Base-by-base conservation (phyloP, 2,113 vertebrate genomes). In the Gadus macrocephalus region DNA sequence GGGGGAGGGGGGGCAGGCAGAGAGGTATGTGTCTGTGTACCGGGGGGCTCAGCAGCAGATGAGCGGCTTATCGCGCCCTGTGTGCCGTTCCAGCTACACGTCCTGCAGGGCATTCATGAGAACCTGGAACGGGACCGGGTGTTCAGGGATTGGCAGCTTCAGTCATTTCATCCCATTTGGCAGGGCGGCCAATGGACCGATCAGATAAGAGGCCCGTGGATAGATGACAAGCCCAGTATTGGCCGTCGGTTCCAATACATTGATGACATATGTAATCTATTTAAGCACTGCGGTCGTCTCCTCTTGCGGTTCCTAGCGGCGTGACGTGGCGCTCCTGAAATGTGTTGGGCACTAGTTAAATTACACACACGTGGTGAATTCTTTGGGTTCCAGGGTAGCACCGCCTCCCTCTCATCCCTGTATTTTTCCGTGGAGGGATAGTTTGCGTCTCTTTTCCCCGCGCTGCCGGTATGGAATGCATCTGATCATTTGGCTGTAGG, bases 61-160 rank as follows among this genome's bases (percentile, higher is more conserved):
- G 64, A 63, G 71, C 70, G 73, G 83, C 78, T 87, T 76, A 84
- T 86, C 81, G 42, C 74, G 42, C 74, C 53, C 68, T 73, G 67
- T 73, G 67, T 69, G 62, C 49, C 78, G 72, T 66, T 77, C 76
- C 22, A 58, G 42, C 75, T 68, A 72, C 78, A 71, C 78, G 79
- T 78, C 55, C 75, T 78, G 77, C 79, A 76, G 25, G 69, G 78
- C 68, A 56, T 74, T 80, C 79, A 77, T 80, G 85, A 85, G 16
- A 76, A 66, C 73, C 38, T 20, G 7, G 71, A 76, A 79, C 2
- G 0, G 69, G 14, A 8, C 64, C 64, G 31, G 71, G 68, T 71
- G 79, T 81, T 80, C 76, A 70, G 73, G 76, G 74, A 76, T 80
- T 78, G 75, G 75, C 70, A 38, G 69, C 74, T 68, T 68, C 0